A percentile compares a stretch with the other conserved stretches of the same genome.
These are phyloP conservation scores for Melitaea cinxia DNA, from an alignment of 1,140 invertebrate species.

Conservation along the genomic window DNA sequence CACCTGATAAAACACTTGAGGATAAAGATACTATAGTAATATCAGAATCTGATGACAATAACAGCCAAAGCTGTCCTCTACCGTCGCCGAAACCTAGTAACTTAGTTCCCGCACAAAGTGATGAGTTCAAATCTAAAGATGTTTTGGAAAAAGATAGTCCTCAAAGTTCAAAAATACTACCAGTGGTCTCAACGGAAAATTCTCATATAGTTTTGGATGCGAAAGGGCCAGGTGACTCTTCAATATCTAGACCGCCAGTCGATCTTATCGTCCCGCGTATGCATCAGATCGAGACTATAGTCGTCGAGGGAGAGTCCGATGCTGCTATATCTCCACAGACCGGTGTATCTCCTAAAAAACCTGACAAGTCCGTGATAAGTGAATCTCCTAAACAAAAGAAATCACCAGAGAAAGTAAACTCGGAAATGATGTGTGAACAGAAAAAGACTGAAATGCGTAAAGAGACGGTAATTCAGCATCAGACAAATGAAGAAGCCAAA, in stretches of 20 bases:
- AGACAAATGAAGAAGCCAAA: slow-evolving; percentile 63
- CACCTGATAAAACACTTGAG: slow-evolving; percentile 57
- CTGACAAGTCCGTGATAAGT: slow-evolving; percentile 66
- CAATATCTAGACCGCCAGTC: slow-evolving; percentile 47
- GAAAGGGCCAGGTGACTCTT: slow-evolving; percentile 58
- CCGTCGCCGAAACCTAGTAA: slow-evolving; percentile 67
- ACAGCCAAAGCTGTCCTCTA: slow-evolving; percentile 74
- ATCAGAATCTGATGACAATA: slow-evolving; percentile 80
- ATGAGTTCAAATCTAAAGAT: slow-evolving; percentile 59
- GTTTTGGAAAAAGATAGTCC: slow-evolving; percentile 61
- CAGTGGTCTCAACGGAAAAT: slow-evolving; percentile 75
- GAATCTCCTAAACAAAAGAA: slow-evolving; percentile 64
- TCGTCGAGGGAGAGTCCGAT: slow-evolving; percentile 71
- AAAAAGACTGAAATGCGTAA: slow-evolving; percentile 69
- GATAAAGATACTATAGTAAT: slow-evolving; percentile 80
- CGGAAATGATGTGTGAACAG: slow-evolving; percentile 49
- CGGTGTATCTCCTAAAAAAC: slow-evolving; percentile 63
- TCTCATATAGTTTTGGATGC: slow-evolving; percentile 71
- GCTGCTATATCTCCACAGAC: slow-evolving; percentile 52
- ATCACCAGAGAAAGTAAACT: slow-evolving; percentile 56
- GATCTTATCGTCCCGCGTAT: slow-evolving; percentile 65
- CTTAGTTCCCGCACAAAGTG: slow-evolving; percentile 48
- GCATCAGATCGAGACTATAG: slow-evolving; percentile 69
- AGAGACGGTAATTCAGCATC: slow-evolving; percentile 76
- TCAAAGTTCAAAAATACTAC: slow-evolving; percentile 72